Base-by-base conservation (phyloP, 2,888 invertebrate genomes). In the Sinhomidia bicolor region DNA sequence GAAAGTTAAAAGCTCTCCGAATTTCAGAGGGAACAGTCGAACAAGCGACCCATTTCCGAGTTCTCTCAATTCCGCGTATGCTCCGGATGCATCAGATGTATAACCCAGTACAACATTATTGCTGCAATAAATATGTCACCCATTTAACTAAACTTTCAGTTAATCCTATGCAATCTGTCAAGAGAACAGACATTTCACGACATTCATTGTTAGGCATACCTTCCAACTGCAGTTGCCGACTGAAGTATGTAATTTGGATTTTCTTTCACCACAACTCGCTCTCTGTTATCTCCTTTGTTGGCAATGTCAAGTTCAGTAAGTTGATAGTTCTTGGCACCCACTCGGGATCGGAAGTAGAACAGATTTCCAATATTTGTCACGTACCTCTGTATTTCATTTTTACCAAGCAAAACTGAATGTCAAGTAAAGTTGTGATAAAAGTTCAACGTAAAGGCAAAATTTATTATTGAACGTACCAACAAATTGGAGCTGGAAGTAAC, bases 1-100 rank as follows among this genome's bases (percentile, higher is more conserved):
- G 93, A 97, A 96, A 4, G 96, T 96, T n/a, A 95, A 95, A 51
- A 99, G 95, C 0, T 97, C 96, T 26, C 99, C 99, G 91, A 99
- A 96, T 92, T 96, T 97, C 89, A 99, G 94, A 0, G 96, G 96
- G 92, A 99, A 96, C 90, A 95, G 95, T 92, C 95, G 95, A 44
- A 98, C 93, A 83, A 96, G 93, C 83, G 95, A 94, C 26, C 99
- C 99, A 12, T 95, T 95, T 83, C 94, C 94, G 92, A 98, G 94
- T 90, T 95, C 95, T 94, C 97, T 96, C 9, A 99, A 94, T 94
- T 97, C 96, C 71, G 90, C 90, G 51, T 99, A 95, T 2, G 96
- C 95, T 93, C 96, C 97, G 97, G 98, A 98, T 14, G 99, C 99
- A 94, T 99, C 98, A 93, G 90, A 90, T 14, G 90, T 82, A 47